Evolutionary conservation across 2,113 vertebrate species (phyloP).

Genomic region (Fregata magnificens): DNA sequence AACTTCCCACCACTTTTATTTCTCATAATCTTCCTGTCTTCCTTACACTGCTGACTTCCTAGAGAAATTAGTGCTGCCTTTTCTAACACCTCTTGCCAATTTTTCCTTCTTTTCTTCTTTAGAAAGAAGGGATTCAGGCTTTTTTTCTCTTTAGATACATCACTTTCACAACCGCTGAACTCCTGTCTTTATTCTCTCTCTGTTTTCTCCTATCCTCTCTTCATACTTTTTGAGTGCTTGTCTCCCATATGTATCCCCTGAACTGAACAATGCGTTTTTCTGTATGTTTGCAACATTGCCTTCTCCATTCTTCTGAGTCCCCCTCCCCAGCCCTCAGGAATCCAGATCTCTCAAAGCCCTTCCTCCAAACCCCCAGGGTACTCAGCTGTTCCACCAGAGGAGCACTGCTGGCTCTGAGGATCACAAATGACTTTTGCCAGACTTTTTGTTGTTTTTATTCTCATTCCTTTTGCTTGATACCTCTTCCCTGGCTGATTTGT

Average conservation of each 20-base stretch:
- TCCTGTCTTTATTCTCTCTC: neutral
- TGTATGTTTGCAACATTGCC: neutral
- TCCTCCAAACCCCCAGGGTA: neutral
- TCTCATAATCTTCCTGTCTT: neutral
- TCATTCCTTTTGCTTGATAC: neutral
- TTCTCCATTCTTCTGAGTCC: neutral
- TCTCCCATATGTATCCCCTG: neutral
- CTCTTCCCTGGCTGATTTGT: neutral
- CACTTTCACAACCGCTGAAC: neutral
- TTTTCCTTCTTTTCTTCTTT: neutral
- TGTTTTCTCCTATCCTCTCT: neutral
- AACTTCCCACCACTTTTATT: neutral
- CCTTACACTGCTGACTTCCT: neutral
- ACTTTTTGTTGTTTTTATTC: neutral
- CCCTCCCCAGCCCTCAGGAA: neutral
- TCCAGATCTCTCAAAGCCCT: neutral
- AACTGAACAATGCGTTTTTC: neutral
- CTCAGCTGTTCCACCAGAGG: neutral
- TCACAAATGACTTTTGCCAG: accelerated
- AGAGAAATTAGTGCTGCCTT: neutral
- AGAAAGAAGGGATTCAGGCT: neutral
- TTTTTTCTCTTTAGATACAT: neutral
- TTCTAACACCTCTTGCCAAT: neutral
- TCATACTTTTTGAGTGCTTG: neutral
- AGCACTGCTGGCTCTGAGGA: neutral